phyloP scores from a whole-genome alignment of 2,113 vertebrate genomes.

The Chrysemys picta region DNA sequence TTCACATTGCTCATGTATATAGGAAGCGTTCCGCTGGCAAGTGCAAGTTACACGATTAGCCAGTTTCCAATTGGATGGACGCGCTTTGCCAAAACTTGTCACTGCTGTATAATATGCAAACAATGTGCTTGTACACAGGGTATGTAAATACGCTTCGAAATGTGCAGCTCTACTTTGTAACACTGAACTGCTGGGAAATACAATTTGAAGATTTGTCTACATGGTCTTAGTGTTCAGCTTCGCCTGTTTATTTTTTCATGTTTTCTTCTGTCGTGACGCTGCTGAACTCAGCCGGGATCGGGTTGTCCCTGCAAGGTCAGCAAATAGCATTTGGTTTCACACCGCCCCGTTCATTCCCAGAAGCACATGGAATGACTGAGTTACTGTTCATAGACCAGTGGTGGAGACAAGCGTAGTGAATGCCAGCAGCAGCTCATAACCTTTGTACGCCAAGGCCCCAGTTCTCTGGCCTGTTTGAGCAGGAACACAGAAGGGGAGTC shows the following conservation, averaged over 20 bases:
- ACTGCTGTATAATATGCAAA: not conserved
- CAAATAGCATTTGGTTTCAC: not conserved
- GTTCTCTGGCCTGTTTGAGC: not conserved
- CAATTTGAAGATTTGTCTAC: too few relatives aligned
- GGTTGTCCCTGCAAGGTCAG: not conserved
- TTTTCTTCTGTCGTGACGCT: not conserved
- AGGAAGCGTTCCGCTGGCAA: not conserved
- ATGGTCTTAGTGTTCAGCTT: not conserved
- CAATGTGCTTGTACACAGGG: not conserved
- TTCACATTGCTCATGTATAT: not conserved
- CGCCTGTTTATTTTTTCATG: not conserved
- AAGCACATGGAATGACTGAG: not conserved
- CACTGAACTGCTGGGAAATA: not conserved
- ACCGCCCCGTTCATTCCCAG: not conserved
- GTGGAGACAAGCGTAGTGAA: not conserved
- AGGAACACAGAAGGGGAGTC: not conserved
- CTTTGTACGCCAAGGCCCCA: not conserved
- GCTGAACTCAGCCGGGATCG: not conserved
- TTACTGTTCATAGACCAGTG: not conserved
- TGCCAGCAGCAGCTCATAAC: not conserved
- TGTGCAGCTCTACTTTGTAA: not conserved
- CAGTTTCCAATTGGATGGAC: not conserved
- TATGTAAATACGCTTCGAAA: not conserved
- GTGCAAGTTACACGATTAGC: not conserved
- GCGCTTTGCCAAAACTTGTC: not conserved